phyloP scores from a whole-genome alignment of 2,797 vertebrate species.

The Enteromius viviparus region DNA sequence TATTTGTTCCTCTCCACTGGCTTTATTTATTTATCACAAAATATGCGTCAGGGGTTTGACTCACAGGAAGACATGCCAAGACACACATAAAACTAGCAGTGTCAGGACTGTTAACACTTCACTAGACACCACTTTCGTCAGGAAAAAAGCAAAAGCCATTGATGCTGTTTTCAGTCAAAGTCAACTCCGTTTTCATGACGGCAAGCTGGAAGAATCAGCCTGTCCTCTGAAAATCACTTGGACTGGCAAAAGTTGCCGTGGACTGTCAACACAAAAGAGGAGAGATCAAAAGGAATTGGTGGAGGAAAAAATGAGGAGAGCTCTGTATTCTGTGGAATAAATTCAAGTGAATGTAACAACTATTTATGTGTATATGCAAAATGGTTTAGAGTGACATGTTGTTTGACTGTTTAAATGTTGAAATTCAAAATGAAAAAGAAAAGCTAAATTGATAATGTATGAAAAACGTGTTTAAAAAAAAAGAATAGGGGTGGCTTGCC shows the following conservation, averaged over 20 bases:
- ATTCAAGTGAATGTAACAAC: conserved; percentile 1
- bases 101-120: conserved; percentile 73
- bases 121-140: conserved; percentile 63
- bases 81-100: conserved; percentile 64
- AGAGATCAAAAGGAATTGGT: conserved; percentile 12
- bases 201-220: conserved; percentile 38
- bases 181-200: conserved; percentile 55
- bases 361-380: not conserved
- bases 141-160: conserved; percentile 56
- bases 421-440: not conserved
- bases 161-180: conserved; percentile 67
- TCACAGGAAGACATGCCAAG: conserved; percentile 65
- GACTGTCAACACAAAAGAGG: conserved; percentile 11
- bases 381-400: conserved; percentile 1
- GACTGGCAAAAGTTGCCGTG: conserved; percentile 32
- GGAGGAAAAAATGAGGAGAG: not conserved
- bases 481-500: conserved; percentile 24
- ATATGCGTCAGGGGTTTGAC: conserved; percentile 65
- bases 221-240: conserved; percentile 36
- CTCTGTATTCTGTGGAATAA: not conserved
- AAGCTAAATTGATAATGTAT: not conserved
- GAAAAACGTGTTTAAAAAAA: not conserved
- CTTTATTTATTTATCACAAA: conserved; percentile 78
- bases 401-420: not conserved
- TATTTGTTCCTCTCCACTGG: conserved; percentile 65